Evolutionary conservation across 1,140 invertebrate genomes (phyloP), one percentile per base, ranked within the genome.

Genomic region (Meloidogyne chitwoodi): DNA sequence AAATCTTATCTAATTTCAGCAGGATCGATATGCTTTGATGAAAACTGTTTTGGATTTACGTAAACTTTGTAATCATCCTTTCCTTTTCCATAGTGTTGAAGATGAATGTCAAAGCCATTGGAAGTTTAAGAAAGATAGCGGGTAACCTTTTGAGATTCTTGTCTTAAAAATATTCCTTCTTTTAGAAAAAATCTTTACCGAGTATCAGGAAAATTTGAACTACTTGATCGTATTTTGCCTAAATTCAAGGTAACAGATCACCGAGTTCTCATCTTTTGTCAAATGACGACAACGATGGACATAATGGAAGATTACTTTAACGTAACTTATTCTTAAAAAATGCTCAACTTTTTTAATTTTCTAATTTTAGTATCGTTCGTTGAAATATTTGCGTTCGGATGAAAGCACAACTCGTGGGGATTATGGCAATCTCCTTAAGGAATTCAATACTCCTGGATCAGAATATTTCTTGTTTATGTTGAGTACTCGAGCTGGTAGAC

Each of bases 281-380:
- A 99, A 90, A 99, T 99, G 96, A 99, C 96, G 0, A 93, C 95
- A 83, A 91, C 96, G 26, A 98, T 99, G 95, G 96, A 93, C 31
- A 98, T 99, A 80, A 94, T 99, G 90, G 96, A 98, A 88, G 96
- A 98, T 88, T 98, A 97, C 88, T 90, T 99, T 31, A 91, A 92
- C 11, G 16, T 19, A 63, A 29, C 12, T 24, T 44, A n/a, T n/a
- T n/a, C n/a, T n/a, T n/a, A n/a, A n/a, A n/a, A n/a, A n/a, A n/a
- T n/a, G n/a, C n/a, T n/a, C n/a, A 3, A 0, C 14, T 41, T 26
- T 44, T 16, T 16, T 48, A 56, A 8, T 38, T 38, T 38, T 0
- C 10, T 38, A 38, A 38, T 79, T 79, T 31, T 41, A 78, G 27
- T 84, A 69, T 68, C 76, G 48, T 24, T 69, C 88, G 88, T 89